Base-by-base conservation (phyloP, 2,888 invertebrate genomes). In the Andrena fulva region DNA sequence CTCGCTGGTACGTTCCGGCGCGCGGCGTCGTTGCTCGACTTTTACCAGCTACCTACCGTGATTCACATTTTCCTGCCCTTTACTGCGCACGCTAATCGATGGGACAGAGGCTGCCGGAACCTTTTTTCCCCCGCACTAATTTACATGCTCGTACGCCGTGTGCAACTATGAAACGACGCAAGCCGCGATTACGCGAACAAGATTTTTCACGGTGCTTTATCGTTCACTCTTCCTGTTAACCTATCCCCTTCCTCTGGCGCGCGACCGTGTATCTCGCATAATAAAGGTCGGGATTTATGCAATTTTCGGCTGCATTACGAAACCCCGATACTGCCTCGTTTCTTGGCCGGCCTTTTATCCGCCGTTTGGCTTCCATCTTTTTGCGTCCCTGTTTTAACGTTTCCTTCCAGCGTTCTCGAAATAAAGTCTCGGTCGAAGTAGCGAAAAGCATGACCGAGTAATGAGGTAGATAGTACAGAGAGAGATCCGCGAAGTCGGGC, bases 401-500 rank as follows among this genome's bases (percentile, higher is more conserved):
- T 33, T 68, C 52, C 48, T 63, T n/a, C 27, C 48, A 20, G 24
- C 12, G 52, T 62, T 20, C n/a, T 1, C 48, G 27, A 59, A 59
- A 54, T 59, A 20, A 70, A 59, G 35, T 12, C 24, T 8, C 20
- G 27, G 20, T 42, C 67, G 60, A 50, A 8, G 42, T 50, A 70
- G 59, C 50, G 27, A 52, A 50, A 35, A 16, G 1, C 35, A 56
- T 59, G 59, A n/a, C 70, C 63, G 56, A 52, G 64, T 48, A 69
- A 79, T n/a, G 52, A 50, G 29, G 16, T n/a, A 79, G 80, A 79
- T 52, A 78, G 27, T 24, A 8, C 16, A 42, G 59, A 70, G 59
- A 70, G 54, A 63, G 80, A 78, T 63, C 56, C 33, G n/a, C 63
- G n/a, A 80, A 56, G 35, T 71, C 54, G 56, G 54, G 54, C 48